phyloP scores from a whole-genome alignment of 2,113 vertebrate species.

The Rousettus leschenaultii region DNA sequence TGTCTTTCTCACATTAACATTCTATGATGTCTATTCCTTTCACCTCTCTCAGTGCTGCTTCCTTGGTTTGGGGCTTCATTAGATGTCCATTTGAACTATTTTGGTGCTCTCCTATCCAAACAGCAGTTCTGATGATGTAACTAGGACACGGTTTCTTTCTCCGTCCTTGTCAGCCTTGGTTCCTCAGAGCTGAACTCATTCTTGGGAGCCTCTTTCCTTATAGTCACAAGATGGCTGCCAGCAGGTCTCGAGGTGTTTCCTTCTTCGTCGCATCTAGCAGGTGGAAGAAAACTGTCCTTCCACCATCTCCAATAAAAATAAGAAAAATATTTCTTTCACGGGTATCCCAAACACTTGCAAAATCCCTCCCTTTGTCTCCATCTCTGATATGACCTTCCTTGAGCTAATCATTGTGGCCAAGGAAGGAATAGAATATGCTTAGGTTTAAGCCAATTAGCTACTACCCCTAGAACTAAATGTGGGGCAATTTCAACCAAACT shows the following conservation, averaged over 20 bases:
- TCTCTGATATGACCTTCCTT: not conserved
- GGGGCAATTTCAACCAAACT: not conserved
- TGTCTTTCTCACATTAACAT: not conserved
- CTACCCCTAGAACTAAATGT: not conserved
- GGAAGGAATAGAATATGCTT: not conserved
- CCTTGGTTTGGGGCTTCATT: not conserved
- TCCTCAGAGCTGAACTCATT: not conserved
- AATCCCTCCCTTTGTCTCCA: not conserved
- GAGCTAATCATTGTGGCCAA: not conserved
- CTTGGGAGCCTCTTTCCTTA: not conserved
- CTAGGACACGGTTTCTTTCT: not conserved
- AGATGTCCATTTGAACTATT: not conserved
- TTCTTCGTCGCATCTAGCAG: not conserved
- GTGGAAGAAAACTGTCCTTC: not conserved
- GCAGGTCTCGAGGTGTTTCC: not conserved
- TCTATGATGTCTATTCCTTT: not conserved
- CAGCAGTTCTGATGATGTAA: not conserved
- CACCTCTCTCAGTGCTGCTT: not conserved
- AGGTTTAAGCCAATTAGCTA: not conserved
- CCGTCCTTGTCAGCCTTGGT: not conserved
- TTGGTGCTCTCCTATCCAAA: not conserved
- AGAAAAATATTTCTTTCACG: not conserved
- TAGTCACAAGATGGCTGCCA: not conserved
- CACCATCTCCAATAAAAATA: not conserved
- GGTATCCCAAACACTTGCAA: not conserved